phyloP scores from a whole-genome alignment of 1,140 invertebrate species.

The Thaumatotibia leucotreta region DNA sequence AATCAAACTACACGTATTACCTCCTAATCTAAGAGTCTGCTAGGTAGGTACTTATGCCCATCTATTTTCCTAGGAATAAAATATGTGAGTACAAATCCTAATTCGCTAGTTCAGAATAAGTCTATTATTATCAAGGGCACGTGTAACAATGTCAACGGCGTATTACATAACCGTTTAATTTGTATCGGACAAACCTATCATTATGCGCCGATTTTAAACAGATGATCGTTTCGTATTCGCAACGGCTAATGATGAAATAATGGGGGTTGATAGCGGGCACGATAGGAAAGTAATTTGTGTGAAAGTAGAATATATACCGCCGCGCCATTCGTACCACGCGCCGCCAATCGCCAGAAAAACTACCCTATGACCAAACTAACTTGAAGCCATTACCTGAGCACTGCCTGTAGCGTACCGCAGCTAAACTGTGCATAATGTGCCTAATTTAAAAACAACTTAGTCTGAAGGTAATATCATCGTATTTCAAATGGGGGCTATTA shows the following conservation, averaged over 20 bases:
- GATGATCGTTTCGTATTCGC: conserved; percentile 50
- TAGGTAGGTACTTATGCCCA: too few species aligned
- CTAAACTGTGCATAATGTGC: not conserved
- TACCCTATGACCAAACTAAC: conserved; percentile 62
- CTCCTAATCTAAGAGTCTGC: too few species aligned
- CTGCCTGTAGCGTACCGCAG: conserved; percentile 13
- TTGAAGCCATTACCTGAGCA: conserved; percentile 34
- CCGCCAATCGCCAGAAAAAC: conserved; percentile 57
- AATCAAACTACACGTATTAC: too few species aligned
- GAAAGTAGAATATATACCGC: conserved; percentile 57
- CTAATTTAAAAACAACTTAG: conserved; percentile 45
- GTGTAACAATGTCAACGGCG: not conserved
- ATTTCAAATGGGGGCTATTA: not conserved
- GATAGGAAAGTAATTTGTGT: conserved; percentile 74
- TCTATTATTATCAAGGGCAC: too few species aligned
- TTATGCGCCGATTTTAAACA: conserved; percentile 45
- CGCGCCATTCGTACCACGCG: conserved; percentile 58
- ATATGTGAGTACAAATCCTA: too few species aligned
- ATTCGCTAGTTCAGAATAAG: too few species aligned
- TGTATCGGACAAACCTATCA: conserved; percentile 29
- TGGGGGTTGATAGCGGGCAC: conserved; percentile 64
- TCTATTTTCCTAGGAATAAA: too few species aligned
- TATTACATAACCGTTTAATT: conserved; percentile 22
- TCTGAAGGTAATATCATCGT: not conserved
- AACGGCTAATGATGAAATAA: conserved; percentile 73